Percentiles rank a stretch among this genome's conserved stretches.
These are phyloP conservation scores for Melitaea athalia DNA, from an alignment of 2,888 invertebrate genomes.

Conservation along the genomic window DNA sequence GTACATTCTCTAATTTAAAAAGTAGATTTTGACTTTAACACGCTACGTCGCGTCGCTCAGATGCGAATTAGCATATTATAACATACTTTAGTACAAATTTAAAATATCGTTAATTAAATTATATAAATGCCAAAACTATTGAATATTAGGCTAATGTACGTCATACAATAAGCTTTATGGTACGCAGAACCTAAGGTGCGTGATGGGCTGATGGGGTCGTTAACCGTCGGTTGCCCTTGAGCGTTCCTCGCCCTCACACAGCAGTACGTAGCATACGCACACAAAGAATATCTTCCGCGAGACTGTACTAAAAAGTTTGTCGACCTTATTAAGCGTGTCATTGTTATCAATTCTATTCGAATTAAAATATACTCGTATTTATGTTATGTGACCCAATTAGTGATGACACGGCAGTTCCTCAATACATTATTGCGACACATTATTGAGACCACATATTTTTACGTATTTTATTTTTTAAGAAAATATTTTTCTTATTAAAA, in stretches of 20 bases:
- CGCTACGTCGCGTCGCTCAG: too few relatives aligned
- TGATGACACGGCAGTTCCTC: not conserved
- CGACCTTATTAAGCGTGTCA: constrained; percentile 55
- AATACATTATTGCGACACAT: too few relatives aligned
- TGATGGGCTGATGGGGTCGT: constrained; percentile 67
- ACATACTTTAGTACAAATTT: not conserved
- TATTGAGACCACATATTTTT: not conserved
- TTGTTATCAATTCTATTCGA: constrained; percentile 20
- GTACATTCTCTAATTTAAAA: too few relatives aligned
- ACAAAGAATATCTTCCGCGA: constrained; percentile 53
- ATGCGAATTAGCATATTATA: too few relatives aligned
- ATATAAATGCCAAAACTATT: not conserved
- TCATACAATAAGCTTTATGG: constrained; percentile 23
- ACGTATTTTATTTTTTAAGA: not conserved
- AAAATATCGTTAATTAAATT: not conserved
- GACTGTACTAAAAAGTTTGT: constrained; percentile 55
- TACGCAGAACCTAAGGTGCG: constrained; percentile 36
- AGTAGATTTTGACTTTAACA: too few relatives aligned
- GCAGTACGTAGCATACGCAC: constrained; percentile 44
- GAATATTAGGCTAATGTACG: constrained; percentile 1
- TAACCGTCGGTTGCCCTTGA: constrained; percentile 74
- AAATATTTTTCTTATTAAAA: not conserved
- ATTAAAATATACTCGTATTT: not conserved
- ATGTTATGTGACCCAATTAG: not conserved
- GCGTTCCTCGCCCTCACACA: constrained; percentile 69